Evolutionary conservation across 1,140 invertebrate genomes (phyloP).

Genomic region (Pseudomyrmex pallidus): DNA sequence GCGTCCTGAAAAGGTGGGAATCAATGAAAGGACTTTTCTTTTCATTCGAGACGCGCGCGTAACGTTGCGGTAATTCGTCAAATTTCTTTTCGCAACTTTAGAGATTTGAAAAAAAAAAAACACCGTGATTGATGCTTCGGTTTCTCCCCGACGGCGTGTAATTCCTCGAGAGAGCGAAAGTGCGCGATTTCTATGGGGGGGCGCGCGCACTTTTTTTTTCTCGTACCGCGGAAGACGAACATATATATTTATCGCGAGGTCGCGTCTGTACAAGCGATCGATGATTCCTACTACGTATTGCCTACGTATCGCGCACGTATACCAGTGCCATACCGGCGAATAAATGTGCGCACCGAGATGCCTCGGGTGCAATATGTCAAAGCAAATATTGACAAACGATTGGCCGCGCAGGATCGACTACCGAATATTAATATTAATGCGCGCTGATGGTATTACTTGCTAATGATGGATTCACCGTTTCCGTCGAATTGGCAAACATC

Average conservation of each 20-base stretch:
- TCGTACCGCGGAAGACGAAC: neutral
- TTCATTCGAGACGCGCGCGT: neutral
- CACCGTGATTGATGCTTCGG: neutral
- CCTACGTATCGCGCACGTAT: too few relatives aligned
- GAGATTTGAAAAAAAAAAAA: neutral
- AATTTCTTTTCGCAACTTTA: neutral
- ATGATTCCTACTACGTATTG: slow-evolving; percentile 21
- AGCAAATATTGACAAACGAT: slow-evolving; percentile 69
- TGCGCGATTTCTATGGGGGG: neutral
- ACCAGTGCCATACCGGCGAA: neutral
- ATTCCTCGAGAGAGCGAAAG: neutral
- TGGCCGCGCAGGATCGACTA: neutral
- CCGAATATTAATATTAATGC: slow-evolving; percentile 68
- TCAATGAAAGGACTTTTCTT: slow-evolving; percentile 16
- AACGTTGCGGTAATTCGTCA: slow-evolving; percentile 20
- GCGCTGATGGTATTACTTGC: slow-evolving; percentile 45
- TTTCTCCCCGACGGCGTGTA: neutral
- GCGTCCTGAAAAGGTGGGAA: slow-evolving; percentile 11
- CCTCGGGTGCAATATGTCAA: slow-evolving; percentile 17
- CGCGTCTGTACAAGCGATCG: slow-evolving; percentile 4
- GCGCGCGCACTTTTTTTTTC: too few relatives aligned
- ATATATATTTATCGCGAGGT: neutral
- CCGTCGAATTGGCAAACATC: neutral
- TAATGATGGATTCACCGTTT: slow-evolving; percentile 36
- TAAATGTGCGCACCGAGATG: slow-evolving; percentile 16